Evolutionary conservation across 2,888 invertebrate species (phyloP), one percentile per base, ranked within the genome.

Genomic region (Drosophila ustulata): DNA sequence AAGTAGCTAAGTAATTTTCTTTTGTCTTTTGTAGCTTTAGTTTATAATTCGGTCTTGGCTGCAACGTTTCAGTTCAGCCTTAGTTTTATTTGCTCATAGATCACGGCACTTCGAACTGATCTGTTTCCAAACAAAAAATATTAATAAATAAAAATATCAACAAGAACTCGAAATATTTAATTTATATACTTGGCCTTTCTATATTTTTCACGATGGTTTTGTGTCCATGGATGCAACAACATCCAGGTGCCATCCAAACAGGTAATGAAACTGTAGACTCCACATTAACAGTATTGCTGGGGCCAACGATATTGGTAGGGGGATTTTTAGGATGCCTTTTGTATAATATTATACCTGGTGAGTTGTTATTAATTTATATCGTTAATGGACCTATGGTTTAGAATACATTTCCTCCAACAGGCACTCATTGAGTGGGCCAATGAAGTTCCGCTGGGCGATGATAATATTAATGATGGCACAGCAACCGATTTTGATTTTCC

Each of bases 121-220:
- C 2, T 18, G 0, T 18, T 18, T 18, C 2, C n/a, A n/a, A n/a
- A 18, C 2, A 18, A 18, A 18, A 18, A 18, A 18, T 18, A 18
- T 18, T 18, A 18, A 18, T 18, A 18, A 18, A 18, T 18, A 18
- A 18, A 18, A 18, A 18, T n/a, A n/a, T 18, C 18, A 18, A 18
- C 18, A 18, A 18, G 18, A 18, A 18, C 18, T 18, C 18, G 1
- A 18, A 18, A 18, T 18, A 18, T 1, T 18, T 18, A 18, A 18
- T 18, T 18, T 97, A 97, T 92, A 96, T 98, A 76, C 94, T 98
- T 34, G 98, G 98, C 18, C 95, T 97, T 84, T 96, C 97, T 3
- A 93, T 98, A 68, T 97, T 98, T 93, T 96, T 97, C 87, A 97
- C 97, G 3, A 91, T 98, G 93, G 96, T 96, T 18, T 91, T 96